These are phyloP conservation scores for Odontamblyopus rebecca DNA, from an alignment of 2,797 vertebrate genomes.

Conservation along the genomic window DNA sequence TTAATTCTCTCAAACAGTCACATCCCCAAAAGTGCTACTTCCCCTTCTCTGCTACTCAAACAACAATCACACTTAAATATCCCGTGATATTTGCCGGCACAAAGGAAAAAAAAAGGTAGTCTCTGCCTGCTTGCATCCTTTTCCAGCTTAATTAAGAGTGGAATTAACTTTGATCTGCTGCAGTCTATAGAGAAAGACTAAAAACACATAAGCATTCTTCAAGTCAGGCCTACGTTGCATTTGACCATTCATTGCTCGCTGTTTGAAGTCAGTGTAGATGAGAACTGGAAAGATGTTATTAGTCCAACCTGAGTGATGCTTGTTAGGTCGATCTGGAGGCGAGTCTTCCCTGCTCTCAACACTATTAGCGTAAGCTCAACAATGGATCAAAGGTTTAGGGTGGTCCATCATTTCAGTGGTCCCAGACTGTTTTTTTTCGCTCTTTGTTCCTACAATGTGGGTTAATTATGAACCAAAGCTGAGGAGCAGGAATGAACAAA, in stretches of 20 bases:
- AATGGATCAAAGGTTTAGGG: slow-evolving; percentile 65
- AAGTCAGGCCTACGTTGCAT: slow-evolving; percentile 48
- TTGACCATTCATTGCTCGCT: slow-evolving; percentile 53
- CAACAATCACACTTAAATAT: slow-evolving; percentile 17
- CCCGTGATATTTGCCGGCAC: slow-evolving; percentile 57
- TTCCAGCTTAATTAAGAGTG: slow-evolving; percentile 73
- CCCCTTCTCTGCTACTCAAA: slow-evolving; percentile 13
- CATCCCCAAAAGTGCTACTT: slow-evolving; percentile 24
- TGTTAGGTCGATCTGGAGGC: slow-evolving; percentile 61
- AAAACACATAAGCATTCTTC: slow-evolving; percentile 48
- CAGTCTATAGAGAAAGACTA: slow-evolving; percentile 47
- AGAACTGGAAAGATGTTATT: slow-evolving; percentile 64
- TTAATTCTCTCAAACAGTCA: neutral
- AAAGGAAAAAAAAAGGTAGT: slow-evolving; percentile 68
- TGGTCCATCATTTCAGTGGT: slow-evolving; percentile 40
- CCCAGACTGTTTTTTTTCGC: slow-evolving; percentile 20
- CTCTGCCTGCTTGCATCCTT: slow-evolving; percentile 61
- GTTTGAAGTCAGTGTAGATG: slow-evolving; percentile 72
- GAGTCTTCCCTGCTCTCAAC: slow-evolving; percentile 44
- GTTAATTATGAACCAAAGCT: slow-evolving; percentile 54
- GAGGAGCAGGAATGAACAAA: slow-evolving; percentile 15
- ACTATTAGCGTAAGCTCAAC: slow-evolving; percentile 59
- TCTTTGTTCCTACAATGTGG: slow-evolving; percentile 35
- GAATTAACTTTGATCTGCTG: slow-evolving; percentile 71
- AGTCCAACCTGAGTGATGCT: slow-evolving; percentile 65